Percentiles rank a stretch among this genome's conserved stretches.
These are phyloP conservation scores for Hyalella azteca DNA, from an alignment of 2,888 invertebrate species.

Conservation along the genomic window DNA sequence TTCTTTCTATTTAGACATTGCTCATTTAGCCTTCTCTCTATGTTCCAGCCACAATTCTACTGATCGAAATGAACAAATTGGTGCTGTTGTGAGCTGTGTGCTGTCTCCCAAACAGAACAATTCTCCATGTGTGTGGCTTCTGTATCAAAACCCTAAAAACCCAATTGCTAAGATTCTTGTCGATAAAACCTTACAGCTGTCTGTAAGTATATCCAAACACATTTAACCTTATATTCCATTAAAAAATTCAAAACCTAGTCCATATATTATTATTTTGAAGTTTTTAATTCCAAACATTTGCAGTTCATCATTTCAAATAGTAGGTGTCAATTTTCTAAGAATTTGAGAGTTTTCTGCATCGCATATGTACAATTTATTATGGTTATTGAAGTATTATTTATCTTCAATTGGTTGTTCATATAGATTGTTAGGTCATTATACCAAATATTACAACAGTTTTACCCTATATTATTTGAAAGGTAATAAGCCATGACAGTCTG, in stretches of 20 bases:
- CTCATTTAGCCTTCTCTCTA: background rate
- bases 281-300: too few species aligned
- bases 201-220: background rate
- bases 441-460: too few species aligned
- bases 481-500: background rate
- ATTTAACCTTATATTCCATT: too few species aligned
- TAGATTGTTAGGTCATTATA: too few species aligned
- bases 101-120: background rate
- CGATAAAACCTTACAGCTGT: background rate
- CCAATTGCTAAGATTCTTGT: background rate
- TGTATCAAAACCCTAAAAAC: background rate
- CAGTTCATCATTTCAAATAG: too few species aligned
- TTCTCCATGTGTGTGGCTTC: background rate
- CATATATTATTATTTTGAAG: too few species aligned
- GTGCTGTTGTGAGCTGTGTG: constrained; percentile 2
- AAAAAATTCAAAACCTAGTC: too few species aligned
- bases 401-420: too few species aligned
- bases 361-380: too few species aligned
- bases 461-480: background rate
- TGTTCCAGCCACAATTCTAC: background rate
- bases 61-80: background rate
- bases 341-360: too few species aligned
- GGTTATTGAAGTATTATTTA: too few species aligned
- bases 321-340: too few species aligned
- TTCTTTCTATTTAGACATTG: background rate